phyloP scores from a whole-genome alignment of 2,888 invertebrate species.

The Adelphocoris suturalis region DNA sequence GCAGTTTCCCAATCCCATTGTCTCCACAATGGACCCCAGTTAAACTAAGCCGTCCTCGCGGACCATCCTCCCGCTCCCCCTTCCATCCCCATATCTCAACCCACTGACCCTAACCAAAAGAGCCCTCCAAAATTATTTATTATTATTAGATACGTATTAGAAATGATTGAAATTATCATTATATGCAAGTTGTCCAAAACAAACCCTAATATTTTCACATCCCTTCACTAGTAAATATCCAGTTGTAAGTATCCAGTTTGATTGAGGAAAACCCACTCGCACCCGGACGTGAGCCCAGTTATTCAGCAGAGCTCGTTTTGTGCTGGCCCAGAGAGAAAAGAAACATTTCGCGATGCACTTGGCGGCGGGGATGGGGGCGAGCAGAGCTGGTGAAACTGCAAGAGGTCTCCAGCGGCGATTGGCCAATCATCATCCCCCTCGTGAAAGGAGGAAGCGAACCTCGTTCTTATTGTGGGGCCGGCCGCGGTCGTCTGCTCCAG shows the following conservation, averaged over 20 bases:
- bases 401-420: constrained; percentile 41
- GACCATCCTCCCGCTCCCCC: too few species aligned
- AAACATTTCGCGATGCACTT: constrained; percentile 37
- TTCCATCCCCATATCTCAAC: too few species aligned
- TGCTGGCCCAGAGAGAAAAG: background rate
- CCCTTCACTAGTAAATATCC: too few species aligned
- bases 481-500: constrained; percentile 52
- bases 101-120: too few species aligned
- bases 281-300: background rate
- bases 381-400: constrained; percentile 38
- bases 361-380: constrained; percentile 26
- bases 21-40: too few species aligned
- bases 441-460: constrained; percentile 64
- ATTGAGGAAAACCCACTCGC: background rate
- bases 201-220: too few species aligned
- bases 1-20: background rate
- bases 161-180: too few species aligned
- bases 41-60: too few species aligned
- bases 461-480: constrained; percentile 37
- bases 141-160: too few species aligned
- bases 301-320: background rate
- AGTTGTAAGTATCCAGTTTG: too few species aligned
- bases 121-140: too few species aligned
- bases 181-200: too few species aligned
- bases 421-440: constrained; percentile 61